Percentiles rank a stretch among this genome's conserved stretches.
Evolutionary conservation across 2,797 vertebrate genomes (phyloP).

Genomic region (Acipenser oxyrinchus): DNA sequence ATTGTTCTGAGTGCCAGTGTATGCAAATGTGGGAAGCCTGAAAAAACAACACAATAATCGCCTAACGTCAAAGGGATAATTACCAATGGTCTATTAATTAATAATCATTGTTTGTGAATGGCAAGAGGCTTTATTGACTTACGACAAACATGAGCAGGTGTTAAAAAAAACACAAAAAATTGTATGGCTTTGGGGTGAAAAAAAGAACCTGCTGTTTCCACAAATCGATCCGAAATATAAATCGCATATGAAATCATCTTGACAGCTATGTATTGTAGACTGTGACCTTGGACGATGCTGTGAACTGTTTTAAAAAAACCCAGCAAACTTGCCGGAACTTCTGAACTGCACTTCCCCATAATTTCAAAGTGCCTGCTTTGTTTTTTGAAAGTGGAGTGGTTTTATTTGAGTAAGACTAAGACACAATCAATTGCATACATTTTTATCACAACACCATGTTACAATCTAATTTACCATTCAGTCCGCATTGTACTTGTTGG

Average conservation of each 20-base stretch:
- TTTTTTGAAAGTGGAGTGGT: too few relatives aligned
- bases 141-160: not conserved
- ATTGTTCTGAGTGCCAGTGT: constrained; percentile 19
- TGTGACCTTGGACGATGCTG: constrained; percentile 27
- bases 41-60: constrained; percentile 34
- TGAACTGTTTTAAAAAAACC: too few relatives aligned
- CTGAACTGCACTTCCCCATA: too few relatives aligned
- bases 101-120: not conserved
- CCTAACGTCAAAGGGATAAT: constrained; percentile 21
- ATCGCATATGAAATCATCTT: constrained; percentile 14
- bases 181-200: constrained; percentile 32
- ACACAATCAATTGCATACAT: too few relatives aligned
- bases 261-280: constrained; percentile 45
- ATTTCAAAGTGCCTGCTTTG: too few relatives aligned
- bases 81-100: not conserved
- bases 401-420: too few relatives aligned
- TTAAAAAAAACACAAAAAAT: not conserved
- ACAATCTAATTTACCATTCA: too few relatives aligned
- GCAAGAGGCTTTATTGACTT: not conserved
- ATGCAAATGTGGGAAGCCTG: constrained; percentile 43
- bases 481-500: too few relatives aligned
- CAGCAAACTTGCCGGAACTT: too few relatives aligned
- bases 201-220: constrained; percentile 22
- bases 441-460: too few relatives aligned
- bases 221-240: not conserved